Percentiles rank a stretch among this genome's conserved stretches.
Conservation (phyloP, 2,113 vertebrate species). For the Lota lota region DNA sequence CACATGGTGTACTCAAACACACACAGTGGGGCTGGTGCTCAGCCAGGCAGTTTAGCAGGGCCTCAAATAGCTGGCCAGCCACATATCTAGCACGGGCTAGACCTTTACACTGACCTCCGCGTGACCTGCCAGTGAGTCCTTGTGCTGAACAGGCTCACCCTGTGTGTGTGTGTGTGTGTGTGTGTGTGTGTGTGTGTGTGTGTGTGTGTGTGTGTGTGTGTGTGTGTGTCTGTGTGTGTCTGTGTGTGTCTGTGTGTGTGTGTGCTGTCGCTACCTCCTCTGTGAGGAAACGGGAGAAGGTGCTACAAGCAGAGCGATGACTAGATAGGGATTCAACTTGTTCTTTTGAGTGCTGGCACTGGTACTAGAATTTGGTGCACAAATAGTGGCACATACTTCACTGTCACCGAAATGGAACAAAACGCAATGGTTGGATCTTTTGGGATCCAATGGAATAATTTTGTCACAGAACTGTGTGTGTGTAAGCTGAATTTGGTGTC, state of each 20-base stretch:
- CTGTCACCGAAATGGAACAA: background rate
- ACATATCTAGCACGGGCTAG: background rate
- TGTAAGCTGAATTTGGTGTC: too few species aligned
- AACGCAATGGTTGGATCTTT: background rate
- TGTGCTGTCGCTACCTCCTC: background rate
- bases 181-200: constrained; percentile 2
- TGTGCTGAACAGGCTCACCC: background rate
- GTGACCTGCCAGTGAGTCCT: background rate
- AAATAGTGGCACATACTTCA: background rate
- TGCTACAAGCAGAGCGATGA: constrained; percentile 28
- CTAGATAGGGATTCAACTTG: background rate
- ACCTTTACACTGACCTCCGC: background rate
- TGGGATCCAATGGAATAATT: too few species aligned
- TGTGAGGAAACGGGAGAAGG: constrained; percentile 49
- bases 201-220: background rate
- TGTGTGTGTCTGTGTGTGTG: background rate
- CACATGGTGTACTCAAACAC: background rate
- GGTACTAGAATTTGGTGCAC: background rate
- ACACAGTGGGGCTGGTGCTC: too few species aligned
- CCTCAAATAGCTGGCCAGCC: background rate
- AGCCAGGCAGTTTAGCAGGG: background rate
- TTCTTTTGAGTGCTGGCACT: constrained; percentile 9
- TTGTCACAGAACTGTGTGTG: too few species aligned
- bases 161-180: background rate
- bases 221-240: constrained; percentile 8